Evolutionary conservation across 2,113 vertebrate species (phyloP), one percentile per base, ranked within the genome.

Genomic region (Noturus placidus): DNA sequence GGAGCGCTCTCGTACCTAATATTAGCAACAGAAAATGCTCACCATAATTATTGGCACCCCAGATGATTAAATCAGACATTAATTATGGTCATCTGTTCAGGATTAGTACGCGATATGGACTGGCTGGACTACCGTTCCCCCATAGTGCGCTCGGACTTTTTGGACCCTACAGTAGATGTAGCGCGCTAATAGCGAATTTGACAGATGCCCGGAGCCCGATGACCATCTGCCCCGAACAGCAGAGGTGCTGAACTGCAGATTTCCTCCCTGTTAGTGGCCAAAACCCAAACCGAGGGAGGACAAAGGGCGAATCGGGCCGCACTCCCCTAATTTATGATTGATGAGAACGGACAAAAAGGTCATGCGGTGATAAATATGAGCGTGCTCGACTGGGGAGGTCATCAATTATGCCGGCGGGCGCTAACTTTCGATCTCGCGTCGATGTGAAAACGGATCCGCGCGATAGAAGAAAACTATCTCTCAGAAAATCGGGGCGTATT

Each of bases 301-400:
- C 97, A 97, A 97, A 97, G 96, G 95, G 96, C 97, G 95, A 91
- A 93, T 92, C 92, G 89, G 91, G 93, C 95, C 94, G 95, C 96
- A 97, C 96, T 96, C 97, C 96, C 97, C 98, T 97, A 98, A 94
- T 94, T 94, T 95, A 95, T 99, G 97, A 98, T 97, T 97, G 97
- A 99, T 99, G 97, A 95, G 95, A 92, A 90, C 86, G 90, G 91
- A 92, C 93, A 96, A 96, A 79, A 97, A 99, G 97, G 98, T 98
- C 97, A 97, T 90, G 90, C 94, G 95, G 91, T 95, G 93, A 96
- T 93, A 95, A 96, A 95, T 96, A 96, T 94, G 94, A 95, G 95
- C 95, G 95, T 92, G 95, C 94, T 95, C 94, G 93, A 96, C 95
- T 93, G 92, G 90, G 94, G 95, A 96, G 95, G 95, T 95, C 94